A percentile compares a stretch with the other conserved stretches of the same genome.
Conservation (phyloP, 2,888 invertebrate species). For the Trichacis sp. region DNA sequence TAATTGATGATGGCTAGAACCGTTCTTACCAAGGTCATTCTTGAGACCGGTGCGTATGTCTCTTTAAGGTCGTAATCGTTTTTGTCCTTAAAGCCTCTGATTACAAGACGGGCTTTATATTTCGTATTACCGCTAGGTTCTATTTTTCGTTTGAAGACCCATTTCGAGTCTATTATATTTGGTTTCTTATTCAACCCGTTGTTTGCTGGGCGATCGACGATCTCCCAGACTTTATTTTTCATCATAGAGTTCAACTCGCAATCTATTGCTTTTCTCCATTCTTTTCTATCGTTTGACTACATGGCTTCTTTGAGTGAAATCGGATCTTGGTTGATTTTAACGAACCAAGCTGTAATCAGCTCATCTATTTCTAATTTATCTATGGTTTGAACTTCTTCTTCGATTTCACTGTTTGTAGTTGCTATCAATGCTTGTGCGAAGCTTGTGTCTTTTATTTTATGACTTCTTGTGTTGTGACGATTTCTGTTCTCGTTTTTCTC, state of each 20-base stretch:
- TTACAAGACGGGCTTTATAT: conserved; percentile 31
- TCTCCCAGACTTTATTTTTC: conserved; percentile 26
- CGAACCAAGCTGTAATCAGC: neutral
- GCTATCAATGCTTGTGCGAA: no score
- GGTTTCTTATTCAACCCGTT: neutral
- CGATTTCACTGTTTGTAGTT: no score
- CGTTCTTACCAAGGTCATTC: conserved; percentile 25
- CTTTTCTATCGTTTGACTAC: conserved; percentile 23
- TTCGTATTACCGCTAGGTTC: conserved; percentile 3
- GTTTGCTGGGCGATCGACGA: conserved; percentile 10
- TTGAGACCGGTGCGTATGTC: conserved; percentile 28
- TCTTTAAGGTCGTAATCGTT: conserved; percentile 25
- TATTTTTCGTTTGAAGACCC: conserved; percentile 35
- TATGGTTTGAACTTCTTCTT: no score
- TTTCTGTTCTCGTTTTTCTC: no score
- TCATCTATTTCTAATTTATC: no score
- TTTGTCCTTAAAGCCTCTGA: conserved; percentile 30
- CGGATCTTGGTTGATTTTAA: conserved; percentile 19
- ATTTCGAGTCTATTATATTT: conserved; percentile 33
- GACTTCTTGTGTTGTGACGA: no score
- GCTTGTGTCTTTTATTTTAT: no score
- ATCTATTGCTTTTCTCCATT: conserved; percentile 23
- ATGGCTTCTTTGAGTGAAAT: conserved; percentile 23
- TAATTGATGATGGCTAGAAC: conserved; percentile 19
- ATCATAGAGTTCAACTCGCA: conserved; percentile 21